Evolutionary conservation across 1,140 invertebrate genomes (phyloP).

Genomic region (Drosophila lowei): DNA sequence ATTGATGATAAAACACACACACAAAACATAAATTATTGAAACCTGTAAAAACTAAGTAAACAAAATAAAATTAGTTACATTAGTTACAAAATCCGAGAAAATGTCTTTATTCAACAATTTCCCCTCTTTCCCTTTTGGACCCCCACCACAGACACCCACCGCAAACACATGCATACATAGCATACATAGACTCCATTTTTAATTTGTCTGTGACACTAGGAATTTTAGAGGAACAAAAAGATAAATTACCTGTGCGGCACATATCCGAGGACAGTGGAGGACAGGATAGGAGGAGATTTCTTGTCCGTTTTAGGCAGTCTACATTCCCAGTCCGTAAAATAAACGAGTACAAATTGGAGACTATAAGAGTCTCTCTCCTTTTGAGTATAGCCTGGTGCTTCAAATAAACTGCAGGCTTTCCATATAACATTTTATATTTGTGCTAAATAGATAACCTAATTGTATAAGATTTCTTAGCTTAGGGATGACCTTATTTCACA

Average conservation of each 20-base stretch:
- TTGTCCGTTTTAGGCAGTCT: no score
- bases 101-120: constrained; percentile 45
- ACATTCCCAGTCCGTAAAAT: not conserved
- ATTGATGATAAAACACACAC: constrained; percentile 61
- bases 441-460: constrained; percentile 8
- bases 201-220: no score
- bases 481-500: constrained; percentile 10
- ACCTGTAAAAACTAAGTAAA: constrained; percentile 79
- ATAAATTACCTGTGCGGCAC: no score
- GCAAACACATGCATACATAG: not conserved
- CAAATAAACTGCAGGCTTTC: constrained; percentile 1
- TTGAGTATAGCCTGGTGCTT: not conserved
- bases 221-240: no score
- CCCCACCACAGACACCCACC: not conserved
- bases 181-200: no score
- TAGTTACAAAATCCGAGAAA: constrained; percentile 69
- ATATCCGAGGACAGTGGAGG: no score
- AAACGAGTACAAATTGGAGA: not conserved
- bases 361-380: not conserved
- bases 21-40: constrained; percentile 74
- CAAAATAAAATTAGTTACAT: constrained; percentile 81
- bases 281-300: no score
- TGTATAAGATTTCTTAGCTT: constrained; percentile 22
- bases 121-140: not conserved
- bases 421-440: constrained; percentile 39